A percentile compares a stretch with the other conserved stretches of the same genome.
Conservation (phyloP, 1,140 invertebrate species). For the Andricus grossulariae region DNA sequence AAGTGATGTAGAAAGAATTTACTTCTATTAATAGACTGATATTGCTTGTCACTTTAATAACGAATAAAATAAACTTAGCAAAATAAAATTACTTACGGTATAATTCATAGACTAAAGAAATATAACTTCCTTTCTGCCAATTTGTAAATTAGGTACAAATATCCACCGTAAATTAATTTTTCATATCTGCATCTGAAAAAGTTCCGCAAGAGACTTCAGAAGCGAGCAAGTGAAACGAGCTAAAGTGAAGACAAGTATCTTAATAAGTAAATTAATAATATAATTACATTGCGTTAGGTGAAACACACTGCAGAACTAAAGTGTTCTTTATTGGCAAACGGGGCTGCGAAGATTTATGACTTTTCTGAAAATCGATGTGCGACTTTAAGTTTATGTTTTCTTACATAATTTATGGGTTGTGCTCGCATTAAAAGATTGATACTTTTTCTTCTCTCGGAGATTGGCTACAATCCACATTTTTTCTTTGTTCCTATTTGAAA, state of each 20-base stretch:
- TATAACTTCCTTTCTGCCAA: not conserved
- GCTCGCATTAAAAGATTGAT: not conserved
- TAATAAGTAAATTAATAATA: slow-evolving; percentile 23
- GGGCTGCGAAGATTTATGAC: slow-evolving; percentile 2
- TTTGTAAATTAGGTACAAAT: not conserved
- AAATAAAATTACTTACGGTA: too few relatives aligned
- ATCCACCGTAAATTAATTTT: not conserved
- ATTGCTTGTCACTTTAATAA: too few relatives aligned
- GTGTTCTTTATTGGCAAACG: slow-evolving; percentile 1
- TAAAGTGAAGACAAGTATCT: slow-evolving; percentile 26
- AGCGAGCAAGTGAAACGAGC: slow-evolving; percentile 1
- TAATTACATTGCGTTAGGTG: slow-evolving; percentile 20
- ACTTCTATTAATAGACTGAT: not conserved
- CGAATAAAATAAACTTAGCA: too few relatives aligned
- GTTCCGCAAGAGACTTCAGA: not conserved
- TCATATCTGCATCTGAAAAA: not conserved
- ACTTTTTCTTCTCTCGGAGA: not conserved
- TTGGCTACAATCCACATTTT: not conserved
- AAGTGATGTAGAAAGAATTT: not conserved
- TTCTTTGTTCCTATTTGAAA: not conserved
- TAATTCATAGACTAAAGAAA: too few relatives aligned
- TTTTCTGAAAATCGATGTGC: slow-evolving; percentile 10
- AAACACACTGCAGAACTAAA: slow-evolving; percentile 5
- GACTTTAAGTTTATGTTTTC: slow-evolving; percentile 8
- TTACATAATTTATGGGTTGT: not conserved